These are phyloP conservation scores for Merluccius polli DNA, from an alignment of 2,797 vertebrate genomes.

Conservation along the genomic window DNA sequence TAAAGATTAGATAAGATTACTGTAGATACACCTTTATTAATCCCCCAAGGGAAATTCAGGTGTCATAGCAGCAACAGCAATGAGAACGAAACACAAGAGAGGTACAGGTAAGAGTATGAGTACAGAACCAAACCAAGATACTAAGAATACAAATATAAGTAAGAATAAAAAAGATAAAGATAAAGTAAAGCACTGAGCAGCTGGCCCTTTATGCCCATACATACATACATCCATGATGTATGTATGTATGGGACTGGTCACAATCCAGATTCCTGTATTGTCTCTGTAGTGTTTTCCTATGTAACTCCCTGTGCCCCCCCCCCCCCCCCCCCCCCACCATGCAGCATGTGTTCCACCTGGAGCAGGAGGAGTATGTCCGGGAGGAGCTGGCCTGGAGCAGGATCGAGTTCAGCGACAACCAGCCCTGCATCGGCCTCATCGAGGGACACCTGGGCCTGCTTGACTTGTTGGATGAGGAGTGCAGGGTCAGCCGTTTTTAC, in stretches of 20 bases:
- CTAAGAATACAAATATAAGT: no score
- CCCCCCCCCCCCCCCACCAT: background rate
- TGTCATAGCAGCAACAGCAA: no score
- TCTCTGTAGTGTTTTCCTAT: background rate
- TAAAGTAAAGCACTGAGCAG: no score
- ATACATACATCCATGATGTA: no score
- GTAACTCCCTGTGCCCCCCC: background rate
- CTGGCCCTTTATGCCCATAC: no score
- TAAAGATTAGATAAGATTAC: no score
- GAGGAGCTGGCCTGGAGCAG: constrained; percentile 79
- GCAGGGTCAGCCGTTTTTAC: constrained; percentile 59
- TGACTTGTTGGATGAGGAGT: constrained; percentile 80
- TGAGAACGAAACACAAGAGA: no score
- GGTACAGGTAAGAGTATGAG: no score
- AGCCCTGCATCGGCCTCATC: constrained; percentile 74
- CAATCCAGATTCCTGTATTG: background rate
- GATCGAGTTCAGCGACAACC: constrained; percentile 79
- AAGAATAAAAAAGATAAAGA: no score
- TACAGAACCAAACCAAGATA: no score
- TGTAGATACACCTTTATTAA: no score
- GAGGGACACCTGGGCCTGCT: constrained; percentile 76
- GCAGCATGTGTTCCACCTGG: constrained; percentile 79
- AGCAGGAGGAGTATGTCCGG: constrained; percentile 78
- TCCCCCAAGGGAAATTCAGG: no score
- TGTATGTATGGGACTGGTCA: background rate